Evolutionary conservation across 2,888 invertebrate species (phyloP).

Genomic region (Ypsolopha sequella): DNA sequence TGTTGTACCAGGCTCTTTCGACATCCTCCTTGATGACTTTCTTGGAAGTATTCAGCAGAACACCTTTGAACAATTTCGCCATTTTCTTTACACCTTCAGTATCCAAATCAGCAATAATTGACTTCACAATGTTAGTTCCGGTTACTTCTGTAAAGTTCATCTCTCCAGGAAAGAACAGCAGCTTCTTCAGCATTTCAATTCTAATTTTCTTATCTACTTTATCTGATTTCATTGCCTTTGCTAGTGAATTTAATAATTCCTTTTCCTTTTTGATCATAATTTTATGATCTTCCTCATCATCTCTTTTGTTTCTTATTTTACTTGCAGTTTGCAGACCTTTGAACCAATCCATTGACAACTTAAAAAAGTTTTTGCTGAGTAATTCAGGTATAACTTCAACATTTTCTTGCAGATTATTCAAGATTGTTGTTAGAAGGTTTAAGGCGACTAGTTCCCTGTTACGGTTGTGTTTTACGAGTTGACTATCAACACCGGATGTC

Average conservation of each 20-base stretch:
- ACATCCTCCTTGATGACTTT: slow-evolving; percentile 59
- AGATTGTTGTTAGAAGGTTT: slow-evolving; percentile 69
- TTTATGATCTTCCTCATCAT: slow-evolving; percentile 58
- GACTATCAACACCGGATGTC: slow-evolving; percentile 58
- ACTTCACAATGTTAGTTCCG: slow-evolving; percentile 73
- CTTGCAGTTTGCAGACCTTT: slow-evolving; percentile 70
- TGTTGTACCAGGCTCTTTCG: slow-evolving; percentile 75
- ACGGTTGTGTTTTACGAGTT: slow-evolving; percentile 54
- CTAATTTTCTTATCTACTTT: slow-evolving; percentile 61
- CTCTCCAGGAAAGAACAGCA: slow-evolving; percentile 78
- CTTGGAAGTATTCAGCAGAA: slow-evolving; percentile 66
- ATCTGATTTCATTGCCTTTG: slow-evolving; percentile 58
- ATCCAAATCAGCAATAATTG: slow-evolving; percentile 72
- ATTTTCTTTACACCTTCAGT: slow-evolving; percentile 74
- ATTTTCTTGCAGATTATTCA: slow-evolving; percentile 59
- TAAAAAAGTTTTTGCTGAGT: slow-evolving; percentile 75
- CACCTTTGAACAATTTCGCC: slow-evolving; percentile 71
- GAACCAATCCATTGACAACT: slow-evolving; percentile 73
- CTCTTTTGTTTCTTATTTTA: slow-evolving; percentile 64
- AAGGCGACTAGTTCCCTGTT: slow-evolving; percentile 73
- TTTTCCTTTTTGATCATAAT: slow-evolving; percentile 69
- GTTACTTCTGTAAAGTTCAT: slow-evolving; percentile 82
- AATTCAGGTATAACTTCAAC: slow-evolving; percentile 63
- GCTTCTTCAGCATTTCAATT: slow-evolving; percentile 71
- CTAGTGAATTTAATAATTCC: slow-evolving; percentile 61